Conservation (phyloP, 2,888 invertebrate species). For the Tridacna gigas region DNA sequence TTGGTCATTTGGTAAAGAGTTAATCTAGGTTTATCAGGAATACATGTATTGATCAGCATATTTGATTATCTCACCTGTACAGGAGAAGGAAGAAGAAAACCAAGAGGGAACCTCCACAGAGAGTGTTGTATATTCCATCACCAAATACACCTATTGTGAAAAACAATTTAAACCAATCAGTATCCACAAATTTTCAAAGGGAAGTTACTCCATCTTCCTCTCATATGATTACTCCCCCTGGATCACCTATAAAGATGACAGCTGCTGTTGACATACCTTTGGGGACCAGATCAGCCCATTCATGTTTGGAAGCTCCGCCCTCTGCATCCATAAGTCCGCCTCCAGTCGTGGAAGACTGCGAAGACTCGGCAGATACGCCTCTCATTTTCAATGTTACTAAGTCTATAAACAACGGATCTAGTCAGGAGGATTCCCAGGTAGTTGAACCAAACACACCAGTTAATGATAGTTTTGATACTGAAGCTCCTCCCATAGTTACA, state of each 20-base stretch:
- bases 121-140: constrained; percentile 15
- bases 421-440: too few species aligned
- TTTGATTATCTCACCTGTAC: not conserved
- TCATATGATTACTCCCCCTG: constrained; percentile 31
- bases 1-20: too few species aligned
- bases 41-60: too few species aligned
- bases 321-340: not conserved
- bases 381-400: too few species aligned
- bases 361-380: too few species aligned
- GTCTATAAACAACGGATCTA: too few species aligned
- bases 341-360: not conserved
- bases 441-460: too few species aligned
- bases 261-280: not conserved
- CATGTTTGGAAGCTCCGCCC: not conserved
- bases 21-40: too few species aligned
- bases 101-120: not conserved
- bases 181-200: constrained; percentile 8
- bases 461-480: too few species aligned
- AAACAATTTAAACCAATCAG: not conserved
- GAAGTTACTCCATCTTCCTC: constrained; percentile 35
- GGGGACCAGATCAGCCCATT: not conserved
- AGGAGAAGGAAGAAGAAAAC: constrained; percentile 17
- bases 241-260: constrained; percentile 12
- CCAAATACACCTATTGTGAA: constrained; percentile 7
- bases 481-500: not conserved